phyloP scores from a whole-genome alignment of 2,888 invertebrate species.

The Teinopalpus imperialis region DNA sequence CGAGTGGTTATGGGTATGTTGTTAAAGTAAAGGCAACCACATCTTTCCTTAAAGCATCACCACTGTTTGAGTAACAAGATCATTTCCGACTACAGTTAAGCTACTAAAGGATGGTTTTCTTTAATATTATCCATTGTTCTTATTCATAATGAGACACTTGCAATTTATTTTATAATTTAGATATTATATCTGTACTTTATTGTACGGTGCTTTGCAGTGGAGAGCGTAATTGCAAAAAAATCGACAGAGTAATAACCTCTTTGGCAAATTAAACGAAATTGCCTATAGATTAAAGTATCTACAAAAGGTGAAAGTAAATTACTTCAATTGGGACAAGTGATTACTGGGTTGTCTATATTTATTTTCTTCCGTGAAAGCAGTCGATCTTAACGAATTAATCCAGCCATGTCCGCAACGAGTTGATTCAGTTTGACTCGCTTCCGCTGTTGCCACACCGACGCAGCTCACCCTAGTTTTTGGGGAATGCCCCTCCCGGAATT shows the following conservation, averaged over 20 bases:
- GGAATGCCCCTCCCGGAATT: constrained; percentile 58
- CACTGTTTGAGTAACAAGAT: too few relatives aligned
- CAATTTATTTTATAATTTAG: too few relatives aligned
- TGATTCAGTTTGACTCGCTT: constrained; percentile 52
- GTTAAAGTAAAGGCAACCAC: too few relatives aligned
- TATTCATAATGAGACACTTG: too few relatives aligned
- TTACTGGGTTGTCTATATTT: constrained; percentile 57
- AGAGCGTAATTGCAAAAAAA: not conserved
- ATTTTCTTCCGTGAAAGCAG: constrained; percentile 52
- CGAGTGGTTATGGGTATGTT: too few relatives aligned
- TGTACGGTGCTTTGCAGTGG: too few relatives aligned
- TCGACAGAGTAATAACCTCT: constrained; percentile 2
- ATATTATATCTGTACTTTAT: too few relatives aligned
- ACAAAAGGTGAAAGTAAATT: constrained; percentile 60
- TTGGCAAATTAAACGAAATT: constrained; percentile 21
- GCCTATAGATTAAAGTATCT: not conserved
- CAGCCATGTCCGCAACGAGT: constrained; percentile 46
- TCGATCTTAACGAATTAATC: constrained; percentile 62
- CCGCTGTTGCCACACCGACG: constrained; percentile 41
- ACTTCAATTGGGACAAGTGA: constrained; percentile 48
- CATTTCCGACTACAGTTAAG: too few relatives aligned
- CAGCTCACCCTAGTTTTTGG: constrained; percentile 43
- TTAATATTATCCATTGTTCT: too few relatives aligned
- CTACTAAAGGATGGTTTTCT: too few relatives aligned
- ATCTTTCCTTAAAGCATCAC: too few relatives aligned